Base-by-base conservation (phyloP, 2,797 vertebrate species). In the Lacerta bilineata region DNA sequence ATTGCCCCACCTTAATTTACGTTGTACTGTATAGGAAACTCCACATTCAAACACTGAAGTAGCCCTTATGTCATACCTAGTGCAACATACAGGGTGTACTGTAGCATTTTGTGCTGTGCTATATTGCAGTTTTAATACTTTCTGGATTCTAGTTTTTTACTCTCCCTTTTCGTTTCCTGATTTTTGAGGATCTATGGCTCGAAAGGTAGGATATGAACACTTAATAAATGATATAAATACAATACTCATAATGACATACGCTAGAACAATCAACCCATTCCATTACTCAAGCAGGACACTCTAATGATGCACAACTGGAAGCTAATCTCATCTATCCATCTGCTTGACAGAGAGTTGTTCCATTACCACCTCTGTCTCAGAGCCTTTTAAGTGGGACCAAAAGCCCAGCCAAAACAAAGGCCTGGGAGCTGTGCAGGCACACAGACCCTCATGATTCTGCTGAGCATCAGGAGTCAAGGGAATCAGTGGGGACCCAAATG, bases 331-430 rank as follows among this genome's bases (percentile, higher is more conserved):
- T 71, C 50, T 83, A 83, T n/a, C 86, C 78, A 80, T 43, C 50
- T 84, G 8, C 77, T 82, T 90, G 72, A 55, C 75, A 80, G 83
- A 75, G 46, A 7, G 8, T 68, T 66, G 89, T 91, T 50, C 80
- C 87, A 0, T 10, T 81, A 61, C 55, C 86, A 79, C 91, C 91
- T 87, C 29, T 66, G 79, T 43, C 82, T 93, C 85, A 87, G 1
- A 84, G 83, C 59, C 80, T 92, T 93, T 93, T 84, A 55, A 83
- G 80, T 89, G 55, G 84, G 50, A 61, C 88, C 74, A 90, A 88
- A 85, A 0, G 61, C 76, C 55, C 11, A 33, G 86, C 91, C 74
- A 81, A 90, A 84, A 86, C 80, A 83, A 90, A 17, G 86, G 25
- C 55, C 33, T 3, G 29, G 88, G 23, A 66, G 36, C 3, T 82